These are phyloP conservation scores for Oscarella lobularis DNA, from an alignment of 37 sponge, comb jelly and placozoan genomes.

Conservation along the genomic window DNA sequence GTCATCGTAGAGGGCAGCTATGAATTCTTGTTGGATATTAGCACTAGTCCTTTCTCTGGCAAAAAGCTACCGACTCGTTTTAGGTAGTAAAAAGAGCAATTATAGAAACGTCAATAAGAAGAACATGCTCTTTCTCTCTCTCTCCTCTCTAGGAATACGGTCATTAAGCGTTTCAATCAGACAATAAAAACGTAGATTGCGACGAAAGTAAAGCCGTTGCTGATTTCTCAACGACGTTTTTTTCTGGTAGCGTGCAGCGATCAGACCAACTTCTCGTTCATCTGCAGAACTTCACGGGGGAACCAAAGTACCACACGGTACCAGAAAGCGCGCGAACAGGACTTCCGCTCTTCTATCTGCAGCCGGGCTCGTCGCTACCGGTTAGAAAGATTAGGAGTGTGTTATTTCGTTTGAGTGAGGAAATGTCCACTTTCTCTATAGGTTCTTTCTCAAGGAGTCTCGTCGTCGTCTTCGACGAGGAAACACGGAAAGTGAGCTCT, in stretches of 20 bases:
- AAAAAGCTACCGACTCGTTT: too few relatives aligned
- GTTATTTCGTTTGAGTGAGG: not conserved
- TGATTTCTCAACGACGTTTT: not conserved
- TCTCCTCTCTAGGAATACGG: constrained; percentile 22
- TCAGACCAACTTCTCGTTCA: constrained; percentile 51
- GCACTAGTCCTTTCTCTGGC: too few relatives aligned
- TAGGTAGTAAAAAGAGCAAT: too few relatives aligned
- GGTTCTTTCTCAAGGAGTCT: constrained; percentile 9
- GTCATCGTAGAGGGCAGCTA: not conserved
- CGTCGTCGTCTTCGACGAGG: not conserved
- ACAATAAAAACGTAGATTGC: constrained; percentile 45
- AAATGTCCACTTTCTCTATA: not conserved
- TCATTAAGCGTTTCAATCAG: constrained; percentile 44
- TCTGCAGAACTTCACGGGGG: constrained; percentile 43
- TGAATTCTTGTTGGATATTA: constrained; percentile 1
- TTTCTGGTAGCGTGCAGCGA: constrained; percentile 4
- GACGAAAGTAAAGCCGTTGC: too few relatives aligned
- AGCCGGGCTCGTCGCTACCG: constrained; percentile 39
- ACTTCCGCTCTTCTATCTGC: constrained; percentile 60
- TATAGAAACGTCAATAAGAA: too few relatives aligned
- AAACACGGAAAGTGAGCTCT: constrained; percentile 6
- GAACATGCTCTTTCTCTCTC: too few relatives aligned
- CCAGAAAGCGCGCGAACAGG: constrained; percentile 38
- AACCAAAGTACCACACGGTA: constrained; percentile 23
- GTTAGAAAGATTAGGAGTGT: constrained; percentile 15